Evolutionary conservation across 2,113 vertebrate genomes (phyloP).

Genomic region (Elephantulus edwardii): DNA sequence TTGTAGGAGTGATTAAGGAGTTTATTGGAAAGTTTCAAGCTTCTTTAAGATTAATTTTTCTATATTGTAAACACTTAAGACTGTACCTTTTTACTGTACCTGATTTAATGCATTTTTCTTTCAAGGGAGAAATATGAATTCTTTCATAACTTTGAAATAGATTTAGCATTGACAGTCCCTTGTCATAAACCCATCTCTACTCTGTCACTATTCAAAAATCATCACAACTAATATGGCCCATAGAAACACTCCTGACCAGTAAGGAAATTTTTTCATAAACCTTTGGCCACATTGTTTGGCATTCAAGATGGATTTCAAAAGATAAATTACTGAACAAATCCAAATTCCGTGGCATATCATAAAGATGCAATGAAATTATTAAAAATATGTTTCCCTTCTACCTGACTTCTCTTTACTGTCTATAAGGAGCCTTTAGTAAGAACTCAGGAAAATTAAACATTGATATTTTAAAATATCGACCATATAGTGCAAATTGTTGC

Average conservation of each 20-base stretch:
- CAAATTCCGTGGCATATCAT: not conserved
- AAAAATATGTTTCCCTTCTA: slow-evolving; percentile 43
- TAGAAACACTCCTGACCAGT: slow-evolving; percentile 28
- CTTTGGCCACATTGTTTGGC: slow-evolving; percentile 25
- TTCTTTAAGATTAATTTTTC: slow-evolving; percentile 31
- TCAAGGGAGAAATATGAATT: slow-evolving; percentile 55
- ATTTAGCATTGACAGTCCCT: slow-evolving; percentile 46
- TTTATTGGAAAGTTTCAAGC: slow-evolving; percentile 44
- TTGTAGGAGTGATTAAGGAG: not conserved
- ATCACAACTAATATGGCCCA: not conserved
- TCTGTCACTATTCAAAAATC: slow-evolving; percentile 58
- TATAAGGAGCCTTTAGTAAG: slow-evolving; percentile 55
- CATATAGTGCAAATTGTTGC: not conserved
- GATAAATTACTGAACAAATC: not conserved
- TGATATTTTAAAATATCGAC: slow-evolving; percentile 30
- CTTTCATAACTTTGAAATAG: slow-evolving; percentile 43
- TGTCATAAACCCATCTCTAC: not conserved
- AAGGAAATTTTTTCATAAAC: not conserved
- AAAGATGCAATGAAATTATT: slow-evolving; percentile 30
- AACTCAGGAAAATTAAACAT: slow-evolving; percentile 45
- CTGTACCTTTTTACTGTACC: slow-evolving; percentile 44
- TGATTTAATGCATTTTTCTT: slow-evolving; percentile 62
- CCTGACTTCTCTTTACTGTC: not conserved
- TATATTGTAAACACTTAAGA: slow-evolving; percentile 24
- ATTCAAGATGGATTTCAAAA: not conserved